Percentiles rank a stretch among this genome's conserved stretches.
Conservation (phyloP, 35 echinoderm and acorn worm species). For the Apostichopus californicus region DNA sequence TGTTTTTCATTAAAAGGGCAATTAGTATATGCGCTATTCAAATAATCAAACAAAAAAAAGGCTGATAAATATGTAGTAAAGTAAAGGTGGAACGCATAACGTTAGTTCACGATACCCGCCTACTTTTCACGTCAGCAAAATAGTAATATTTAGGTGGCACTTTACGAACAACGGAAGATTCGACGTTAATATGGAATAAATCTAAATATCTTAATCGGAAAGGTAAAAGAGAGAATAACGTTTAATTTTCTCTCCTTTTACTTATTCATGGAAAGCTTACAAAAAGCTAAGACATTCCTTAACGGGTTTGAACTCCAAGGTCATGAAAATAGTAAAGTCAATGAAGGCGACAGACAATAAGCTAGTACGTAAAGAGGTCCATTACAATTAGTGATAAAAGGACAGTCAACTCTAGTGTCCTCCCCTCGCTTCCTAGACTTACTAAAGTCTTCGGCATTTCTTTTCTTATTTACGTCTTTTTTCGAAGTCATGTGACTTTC, state of each 20-base stretch:
- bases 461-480: not conserved
- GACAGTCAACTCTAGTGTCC: not conserved
- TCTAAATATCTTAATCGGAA: not conserved
- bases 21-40: not conserved
- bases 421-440: not conserved
- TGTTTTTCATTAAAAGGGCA: not conserved
- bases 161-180: not conserved
- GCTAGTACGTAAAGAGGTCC: not conserved
- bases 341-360: not conserved
- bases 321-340: not conserved
- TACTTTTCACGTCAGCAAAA: constrained; percentile 5
- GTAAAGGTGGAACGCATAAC: not conserved
- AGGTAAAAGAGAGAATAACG: not conserved
- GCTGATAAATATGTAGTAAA: not conserved
- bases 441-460: no score
- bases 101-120: not conserved
- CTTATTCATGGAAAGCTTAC: not conserved
- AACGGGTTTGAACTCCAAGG: not conserved
- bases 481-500: not conserved
- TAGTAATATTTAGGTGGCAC: not conserved
- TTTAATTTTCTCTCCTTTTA: not conserved
- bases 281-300: no score
- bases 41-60: not conserved
- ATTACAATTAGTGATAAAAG: not conserved
- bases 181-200: not conserved